These are phyloP conservation scores for Steinernema carpocapsae DNA, from an alignment of 2,888 invertebrate species.

Conservation along the genomic window DNA sequence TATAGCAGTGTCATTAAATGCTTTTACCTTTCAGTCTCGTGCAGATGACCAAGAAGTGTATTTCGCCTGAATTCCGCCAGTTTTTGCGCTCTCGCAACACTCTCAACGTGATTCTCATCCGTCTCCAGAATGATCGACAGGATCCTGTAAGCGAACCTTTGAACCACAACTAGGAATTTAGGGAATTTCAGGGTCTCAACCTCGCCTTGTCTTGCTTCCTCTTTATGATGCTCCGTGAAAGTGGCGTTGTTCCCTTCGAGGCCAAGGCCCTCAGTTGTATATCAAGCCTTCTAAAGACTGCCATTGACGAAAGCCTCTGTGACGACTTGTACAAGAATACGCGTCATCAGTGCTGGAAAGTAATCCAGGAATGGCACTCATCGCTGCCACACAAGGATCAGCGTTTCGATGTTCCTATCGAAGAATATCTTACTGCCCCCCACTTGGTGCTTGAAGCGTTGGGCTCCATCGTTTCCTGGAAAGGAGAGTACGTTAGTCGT, in stretches of 20 bases:
- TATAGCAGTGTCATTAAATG: conserved; percentile 7
- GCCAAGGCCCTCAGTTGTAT: not conserved
- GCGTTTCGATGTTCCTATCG: conserved; percentile 34
- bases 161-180: not conserved
- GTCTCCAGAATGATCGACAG: conserved; percentile 47
- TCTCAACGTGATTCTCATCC: conserved; percentile 49
- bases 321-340: not conserved
- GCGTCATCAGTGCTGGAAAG: not conserved
- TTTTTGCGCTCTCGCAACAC: conserved; percentile 55
- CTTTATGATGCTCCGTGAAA: conserved; percentile 62
- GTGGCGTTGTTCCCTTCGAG: conserved; percentile 43
- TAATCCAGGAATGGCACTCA: conserved; percentile 25
- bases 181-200: conserved; percentile 46
- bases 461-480: conserved; percentile 53
- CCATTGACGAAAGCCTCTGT: not conserved
- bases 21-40: conserved; percentile 53
- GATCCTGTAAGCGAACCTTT: conserved; percentile 25
- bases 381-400: not conserved
- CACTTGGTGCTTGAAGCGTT: conserved; percentile 60
- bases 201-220: conserved; percentile 51
- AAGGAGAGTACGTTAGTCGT: conserved; percentile 40
- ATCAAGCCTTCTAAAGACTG: not conserved
- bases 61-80: conserved; percentile 58
- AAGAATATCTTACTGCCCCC: conserved; percentile 43
- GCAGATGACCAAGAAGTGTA: conserved; percentile 58